These are phyloP conservation scores for Leptinotarsa juncta DNA, from an alignment of 2,888 invertebrate species.

Conservation along the genomic window DNA sequence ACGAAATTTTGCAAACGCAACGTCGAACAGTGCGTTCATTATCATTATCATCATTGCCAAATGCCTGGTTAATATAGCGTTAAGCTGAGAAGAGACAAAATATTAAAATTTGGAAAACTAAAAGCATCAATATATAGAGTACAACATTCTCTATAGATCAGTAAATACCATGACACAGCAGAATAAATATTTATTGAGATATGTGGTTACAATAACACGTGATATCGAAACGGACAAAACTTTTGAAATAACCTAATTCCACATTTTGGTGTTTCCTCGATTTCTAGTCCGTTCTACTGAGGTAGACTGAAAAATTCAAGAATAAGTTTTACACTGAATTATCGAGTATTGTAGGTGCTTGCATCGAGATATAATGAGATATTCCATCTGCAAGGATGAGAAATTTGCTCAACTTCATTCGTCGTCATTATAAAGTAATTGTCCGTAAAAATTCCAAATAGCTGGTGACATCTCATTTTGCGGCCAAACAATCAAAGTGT, in stretches of 20 bases:
- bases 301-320: background rate
- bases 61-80: too few relatives aligned
- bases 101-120: too few relatives aligned
- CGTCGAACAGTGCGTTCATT: too few relatives aligned
- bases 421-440: slow-evolving; percentile 12
- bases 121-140: too few relatives aligned
- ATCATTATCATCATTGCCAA: too few relatives aligned
- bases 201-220: too few relatives aligned
- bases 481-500: slow-evolving; percentile 44
- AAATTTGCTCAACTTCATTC: background rate
- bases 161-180: too few relatives aligned
- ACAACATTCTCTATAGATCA: too few relatives aligned
- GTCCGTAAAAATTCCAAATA: slow-evolving; percentile 29
- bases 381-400: background rate
- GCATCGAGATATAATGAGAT: background rate
- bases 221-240: too few relatives aligned
- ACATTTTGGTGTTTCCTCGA: background rate
- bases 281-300: background rate
- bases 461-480: slow-evolving; percentile 57
- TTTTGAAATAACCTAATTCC: background rate
- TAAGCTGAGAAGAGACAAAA: too few relatives aligned
- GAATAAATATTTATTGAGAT: too few relatives aligned
- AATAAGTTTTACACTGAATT: slow-evolving; percentile 22
- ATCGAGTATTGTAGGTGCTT: slow-evolving; percentile 32
- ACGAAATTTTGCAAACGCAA: too few relatives aligned